These are phyloP conservation scores for Ibycter americanus DNA, from an alignment of 2,797 vertebrate species.

Conservation along the genomic window DNA sequence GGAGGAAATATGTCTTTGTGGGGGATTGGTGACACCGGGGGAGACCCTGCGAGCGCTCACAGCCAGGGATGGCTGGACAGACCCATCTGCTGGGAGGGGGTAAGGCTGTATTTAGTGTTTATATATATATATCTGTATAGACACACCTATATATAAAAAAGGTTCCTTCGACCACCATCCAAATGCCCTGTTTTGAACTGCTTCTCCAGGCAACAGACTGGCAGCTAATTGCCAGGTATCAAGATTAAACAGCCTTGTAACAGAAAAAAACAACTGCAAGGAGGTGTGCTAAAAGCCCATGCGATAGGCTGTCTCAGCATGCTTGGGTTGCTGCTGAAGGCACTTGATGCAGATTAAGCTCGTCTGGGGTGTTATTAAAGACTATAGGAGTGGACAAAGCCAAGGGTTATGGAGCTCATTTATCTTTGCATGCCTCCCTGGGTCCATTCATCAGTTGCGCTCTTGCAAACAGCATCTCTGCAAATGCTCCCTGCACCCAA, in stretches of 20 bases:
- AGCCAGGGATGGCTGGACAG: not conserved
- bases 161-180: not conserved
- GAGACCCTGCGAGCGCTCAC: not conserved
- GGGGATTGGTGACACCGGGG: not conserved
- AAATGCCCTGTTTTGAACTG: not conserved
- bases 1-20: not conserved
- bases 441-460: conserved; percentile 4
- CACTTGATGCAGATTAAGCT: not conserved
- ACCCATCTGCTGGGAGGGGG: not conserved
- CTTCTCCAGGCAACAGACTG: not conserved
- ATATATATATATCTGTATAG: no score
- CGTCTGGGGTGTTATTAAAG: not conserved
- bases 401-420: conserved; percentile 3
- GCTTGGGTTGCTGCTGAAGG: not conserved
- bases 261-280: not conserved
- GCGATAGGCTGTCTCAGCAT: not conserved
- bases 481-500: not conserved
- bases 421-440: not conserved
- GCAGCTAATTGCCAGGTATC: conserved; percentile 20
- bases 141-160: not conserved
- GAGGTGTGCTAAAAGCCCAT: not conserved
- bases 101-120: not conserved
- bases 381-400: not conserved
- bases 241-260: not conserved
- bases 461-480: conserved; percentile 2